Evolutionary conservation across 2,113 vertebrate species (phyloP).

Genomic region (Vombatus ursinus): DNA sequence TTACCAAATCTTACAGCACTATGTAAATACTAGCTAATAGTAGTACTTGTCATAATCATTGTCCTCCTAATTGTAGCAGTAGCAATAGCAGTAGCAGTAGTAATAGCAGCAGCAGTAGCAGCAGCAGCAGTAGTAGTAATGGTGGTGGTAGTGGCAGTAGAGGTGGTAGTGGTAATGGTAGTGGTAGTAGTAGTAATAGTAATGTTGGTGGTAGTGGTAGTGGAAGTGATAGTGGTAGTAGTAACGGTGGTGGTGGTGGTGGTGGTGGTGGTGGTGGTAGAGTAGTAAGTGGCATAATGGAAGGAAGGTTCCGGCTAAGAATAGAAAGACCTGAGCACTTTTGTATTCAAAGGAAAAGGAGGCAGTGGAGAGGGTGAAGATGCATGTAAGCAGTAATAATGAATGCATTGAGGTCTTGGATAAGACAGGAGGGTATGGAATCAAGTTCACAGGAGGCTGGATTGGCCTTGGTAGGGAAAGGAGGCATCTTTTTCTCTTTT

Average conservation of each 20-base stretch:
- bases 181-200: too few relatives aligned
- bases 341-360: background rate
- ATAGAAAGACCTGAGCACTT: background rate
- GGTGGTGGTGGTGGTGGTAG: background rate
- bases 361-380: background rate
- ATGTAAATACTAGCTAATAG: background rate
- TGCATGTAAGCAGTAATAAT: background rate
- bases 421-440: background rate
- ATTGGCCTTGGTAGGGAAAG: background rate
- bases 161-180: background rate
- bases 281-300: background rate
- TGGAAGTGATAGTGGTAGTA: too few relatives aligned
- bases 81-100: background rate
- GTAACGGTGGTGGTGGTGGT: background rate
- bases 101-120: background rate
- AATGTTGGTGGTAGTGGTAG: too few relatives aligned
- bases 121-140: background rate
- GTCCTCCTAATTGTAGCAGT: too few relatives aligned
- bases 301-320: background rate
- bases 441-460: background rate
- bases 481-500: background rate
- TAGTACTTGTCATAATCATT: background rate
- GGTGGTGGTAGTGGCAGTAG: background rate
- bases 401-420: background rate
- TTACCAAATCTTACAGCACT: background rate